These are phyloP conservation scores for Sander lucioperca DNA, from an alignment of 2,113 vertebrate genomes.

Conservation along the genomic window DNA sequence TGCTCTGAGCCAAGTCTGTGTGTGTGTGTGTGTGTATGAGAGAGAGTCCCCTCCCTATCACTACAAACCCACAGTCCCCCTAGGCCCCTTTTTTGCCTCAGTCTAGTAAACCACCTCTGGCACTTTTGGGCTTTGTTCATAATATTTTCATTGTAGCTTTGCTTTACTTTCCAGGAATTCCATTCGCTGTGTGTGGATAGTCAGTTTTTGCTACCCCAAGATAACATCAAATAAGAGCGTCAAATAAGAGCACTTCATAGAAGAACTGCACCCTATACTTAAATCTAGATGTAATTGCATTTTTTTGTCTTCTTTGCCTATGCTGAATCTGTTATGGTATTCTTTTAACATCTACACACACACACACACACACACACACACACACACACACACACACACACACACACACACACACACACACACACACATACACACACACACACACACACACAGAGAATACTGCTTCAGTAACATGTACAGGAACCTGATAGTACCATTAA, in stretches of 20 bases:
- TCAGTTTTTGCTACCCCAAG: conserved; percentile 19
- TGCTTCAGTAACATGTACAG: neutral
- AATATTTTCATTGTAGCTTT: conserved; percentile 72
- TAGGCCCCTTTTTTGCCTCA: conserved; percentile 66
- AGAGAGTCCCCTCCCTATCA: conserved; percentile 59
- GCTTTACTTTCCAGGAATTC: conserved; percentile 70
- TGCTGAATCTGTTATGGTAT: conserved; percentile 7
- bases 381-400: neutral
- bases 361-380: neutral
- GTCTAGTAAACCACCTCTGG: conserved; percentile 74
- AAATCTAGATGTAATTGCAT: conserved; percentile 20
- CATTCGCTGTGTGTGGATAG: conserved; percentile 47
- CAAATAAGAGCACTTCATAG: conserved; percentile 20
- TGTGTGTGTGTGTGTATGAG: conserved; percentile 43
- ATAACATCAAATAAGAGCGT: conserved; percentile 30
- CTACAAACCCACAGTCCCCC: conserved; percentile 73
- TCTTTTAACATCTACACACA: neutral
- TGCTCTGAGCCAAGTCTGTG: conserved; percentile 52
- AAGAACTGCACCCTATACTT: conserved; percentile 7
- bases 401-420: neutral
- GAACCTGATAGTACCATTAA: neutral
- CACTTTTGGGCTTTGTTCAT: conserved; percentile 74
- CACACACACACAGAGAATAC: neutral
- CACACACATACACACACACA: neutral
- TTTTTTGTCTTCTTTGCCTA: neutral